Conservation (phyloP, 2,797 vertebrate genomes). For the Sylvia borin region DNA sequence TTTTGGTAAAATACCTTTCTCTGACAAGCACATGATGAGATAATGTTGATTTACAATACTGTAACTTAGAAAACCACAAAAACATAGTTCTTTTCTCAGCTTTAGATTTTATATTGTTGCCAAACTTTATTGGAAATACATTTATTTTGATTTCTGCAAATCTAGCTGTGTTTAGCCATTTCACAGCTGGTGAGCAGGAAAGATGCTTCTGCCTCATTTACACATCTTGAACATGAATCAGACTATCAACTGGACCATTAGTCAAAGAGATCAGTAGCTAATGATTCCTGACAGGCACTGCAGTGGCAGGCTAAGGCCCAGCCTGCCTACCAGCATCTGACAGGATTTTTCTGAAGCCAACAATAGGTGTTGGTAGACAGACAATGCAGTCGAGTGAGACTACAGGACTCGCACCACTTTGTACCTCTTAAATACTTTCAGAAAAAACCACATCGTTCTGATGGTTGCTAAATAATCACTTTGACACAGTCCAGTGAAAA, state of each 20-base stretch:
- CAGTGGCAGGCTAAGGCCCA: slow-evolving; percentile 81
- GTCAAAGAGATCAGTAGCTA: slow-evolving; percentile 86
- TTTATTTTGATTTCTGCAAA: slow-evolving; percentile 83
- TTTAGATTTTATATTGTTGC: slow-evolving; percentile 62
- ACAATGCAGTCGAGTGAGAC: slow-evolving; percentile 61
- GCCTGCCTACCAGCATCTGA: slow-evolving; percentile 72
- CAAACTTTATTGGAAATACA: slow-evolving; percentile 72
- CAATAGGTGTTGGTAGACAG: slow-evolving; percentile 42
- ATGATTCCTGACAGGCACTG: slow-evolving; percentile 88
- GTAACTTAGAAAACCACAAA: slow-evolving; percentile 32
- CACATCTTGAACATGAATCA: slow-evolving; percentile 85
- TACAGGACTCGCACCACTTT: not conserved
- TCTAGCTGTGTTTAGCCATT: slow-evolving; percentile 74
- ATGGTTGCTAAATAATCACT: not conserved
- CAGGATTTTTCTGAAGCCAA: slow-evolving; percentile 71
- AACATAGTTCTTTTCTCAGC: slow-evolving; percentile 22
- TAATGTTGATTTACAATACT: slow-evolving; percentile 22
- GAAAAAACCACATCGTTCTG: not conserved
- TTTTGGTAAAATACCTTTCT: not conserved
- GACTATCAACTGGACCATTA: slow-evolving; percentile 91
- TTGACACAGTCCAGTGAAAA: not conserved
- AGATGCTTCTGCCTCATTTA: slow-evolving; percentile 85
- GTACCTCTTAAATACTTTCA: not conserved
- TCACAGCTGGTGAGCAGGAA: slow-evolving; percentile 82
- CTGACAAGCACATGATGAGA: not conserved